Percentiles rank a stretch among this genome's conserved stretches.
Conservation (phyloP, 53 echinoderm and acorn worm genomes). For the Holothuria leucospilota region DNA sequence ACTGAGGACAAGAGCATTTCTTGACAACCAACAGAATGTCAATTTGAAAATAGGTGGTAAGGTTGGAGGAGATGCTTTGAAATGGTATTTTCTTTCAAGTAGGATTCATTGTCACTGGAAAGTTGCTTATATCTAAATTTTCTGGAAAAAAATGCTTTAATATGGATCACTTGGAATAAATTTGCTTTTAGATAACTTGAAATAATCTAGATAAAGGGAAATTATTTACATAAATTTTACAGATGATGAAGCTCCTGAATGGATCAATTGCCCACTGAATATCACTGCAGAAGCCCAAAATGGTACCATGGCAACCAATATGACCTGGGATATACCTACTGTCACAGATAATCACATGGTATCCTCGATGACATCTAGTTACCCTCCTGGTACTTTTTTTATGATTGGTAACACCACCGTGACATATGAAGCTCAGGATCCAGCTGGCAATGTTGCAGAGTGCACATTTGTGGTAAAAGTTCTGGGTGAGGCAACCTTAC, state of each 20-base stretch:
- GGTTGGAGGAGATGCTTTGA: no score
- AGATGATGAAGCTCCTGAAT: conserved; percentile 35
- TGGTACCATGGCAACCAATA: background rate
- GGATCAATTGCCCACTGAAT: conserved; percentile 17
- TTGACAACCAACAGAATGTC: no score
- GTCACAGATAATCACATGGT: conserved; percentile 24
- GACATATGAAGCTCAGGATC: conserved; percentile 48
- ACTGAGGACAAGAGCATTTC: no score
- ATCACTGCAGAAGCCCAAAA: background rate
- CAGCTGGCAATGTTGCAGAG: conserved; percentile 50
- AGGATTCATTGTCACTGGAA: no score
- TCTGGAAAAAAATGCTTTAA: no score
- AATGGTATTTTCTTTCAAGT: no score
- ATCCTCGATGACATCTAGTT: background rate
- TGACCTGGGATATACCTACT: conserved; percentile 17
- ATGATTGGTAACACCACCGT: conserved; percentile 20
- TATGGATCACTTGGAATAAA: no score
- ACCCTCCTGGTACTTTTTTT: background rate
- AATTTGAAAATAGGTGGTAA: no score
- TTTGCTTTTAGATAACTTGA: no score
- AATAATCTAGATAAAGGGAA: no score
- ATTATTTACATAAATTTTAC: background rate
- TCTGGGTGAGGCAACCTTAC: conserved; percentile 41
- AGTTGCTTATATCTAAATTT: no score
- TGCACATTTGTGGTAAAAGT: conserved; percentile 64